Evolutionary conservation across 2,888 invertebrate genomes (phyloP), one percentile per base, ranked within the genome.

Genomic region (Agrotis ipsilon): DNA sequence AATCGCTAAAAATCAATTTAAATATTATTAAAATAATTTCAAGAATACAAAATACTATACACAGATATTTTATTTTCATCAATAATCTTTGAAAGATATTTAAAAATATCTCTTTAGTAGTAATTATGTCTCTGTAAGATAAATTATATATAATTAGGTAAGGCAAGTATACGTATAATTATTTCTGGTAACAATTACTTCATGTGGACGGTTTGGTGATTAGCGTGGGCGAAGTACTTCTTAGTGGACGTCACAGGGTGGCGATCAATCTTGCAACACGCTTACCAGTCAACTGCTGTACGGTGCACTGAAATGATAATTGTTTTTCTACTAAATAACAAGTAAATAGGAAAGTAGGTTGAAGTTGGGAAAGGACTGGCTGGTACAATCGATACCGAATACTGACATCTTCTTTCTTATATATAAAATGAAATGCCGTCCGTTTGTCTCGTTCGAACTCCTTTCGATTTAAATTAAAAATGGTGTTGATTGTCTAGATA

Each of bases 211-310:
- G 72, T 71, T 58, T 59, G 61, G 59, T 71, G 63, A 64, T 81
- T 77, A 73, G 48, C 66, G 55, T 46, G 73, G 57, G 27, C 57
- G 52, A 71, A 70, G 61, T 64, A 72, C 39, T 67, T 32, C 1
- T 13, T 14, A n/a, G 55, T 27, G 3, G 39, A 62, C 57, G 72
- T 78, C 72, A 68, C 55, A 57, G 19, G 21, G 48, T 27, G 51
- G 51, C 66, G 68, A 82, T 82, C 82, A 81, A 76, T 81, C 82
- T 78, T 76, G 65, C 68, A 68, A 48, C 83, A 82, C 83, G 83
- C 81, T 54, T 68, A 52, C 64, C n/a, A 65, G 45, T 62, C 59
- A 51, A 75, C 71, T 64, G 58, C n/a, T 69, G 27, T 52, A 39
- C 54, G n/a, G 16, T 78, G 68, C 65, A 72, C 55, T 72, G 78